phyloP scores from a whole-genome alignment of 2,797 vertebrate genomes.

The Ambastaia sidthimunki region DNA sequence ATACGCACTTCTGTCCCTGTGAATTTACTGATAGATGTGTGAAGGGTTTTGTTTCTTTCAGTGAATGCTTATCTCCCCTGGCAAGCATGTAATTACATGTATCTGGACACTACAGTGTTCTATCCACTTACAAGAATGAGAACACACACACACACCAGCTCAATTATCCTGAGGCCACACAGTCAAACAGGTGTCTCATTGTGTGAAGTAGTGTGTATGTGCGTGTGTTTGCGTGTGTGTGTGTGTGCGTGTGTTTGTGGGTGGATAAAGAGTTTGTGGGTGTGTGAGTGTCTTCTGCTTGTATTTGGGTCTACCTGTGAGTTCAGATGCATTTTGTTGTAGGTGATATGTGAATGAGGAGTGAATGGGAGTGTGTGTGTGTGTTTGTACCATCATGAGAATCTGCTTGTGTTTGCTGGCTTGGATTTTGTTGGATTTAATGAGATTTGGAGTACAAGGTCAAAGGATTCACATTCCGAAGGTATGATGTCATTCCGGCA shows the following conservation, averaged over 20 bases:
- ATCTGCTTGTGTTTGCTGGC: conserved; percentile 64
- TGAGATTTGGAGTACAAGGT: conserved; percentile 58
- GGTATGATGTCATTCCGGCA: conserved; percentile 38
- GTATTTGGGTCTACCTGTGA: conserved; percentile 28
- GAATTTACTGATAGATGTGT: no score
- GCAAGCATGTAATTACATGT: conserved; percentile 18
- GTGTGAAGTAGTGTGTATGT: conserved; percentile 9
- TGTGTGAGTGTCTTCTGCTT: conserved; percentile 22
- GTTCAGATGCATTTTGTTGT: conserved; percentile 3
- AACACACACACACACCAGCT: not conserved
- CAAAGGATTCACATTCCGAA: conserved; percentile 53
- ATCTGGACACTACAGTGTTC: conserved; percentile 29
- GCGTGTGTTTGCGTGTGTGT: not conserved
- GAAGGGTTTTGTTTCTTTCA: no score
- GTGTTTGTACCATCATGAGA: conserved; percentile 60
- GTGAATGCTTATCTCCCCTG: not conserved
- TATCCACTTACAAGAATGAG: not conserved
- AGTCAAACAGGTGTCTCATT: conserved; percentile 46
- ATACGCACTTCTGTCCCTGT: no score
- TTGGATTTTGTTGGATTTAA: conserved; percentile 70
- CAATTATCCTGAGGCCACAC: conserved; percentile 14
- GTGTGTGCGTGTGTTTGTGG: not conserved
- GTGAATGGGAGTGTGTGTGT: conserved; percentile 32
- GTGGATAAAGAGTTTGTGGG: conserved; percentile 29
- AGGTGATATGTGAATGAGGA: conserved; percentile 7